Percentiles rank a stretch among this genome's conserved stretches.
Conservation (phyloP, 2,888 invertebrate genomes). For the Pandemis corylana region DNA sequence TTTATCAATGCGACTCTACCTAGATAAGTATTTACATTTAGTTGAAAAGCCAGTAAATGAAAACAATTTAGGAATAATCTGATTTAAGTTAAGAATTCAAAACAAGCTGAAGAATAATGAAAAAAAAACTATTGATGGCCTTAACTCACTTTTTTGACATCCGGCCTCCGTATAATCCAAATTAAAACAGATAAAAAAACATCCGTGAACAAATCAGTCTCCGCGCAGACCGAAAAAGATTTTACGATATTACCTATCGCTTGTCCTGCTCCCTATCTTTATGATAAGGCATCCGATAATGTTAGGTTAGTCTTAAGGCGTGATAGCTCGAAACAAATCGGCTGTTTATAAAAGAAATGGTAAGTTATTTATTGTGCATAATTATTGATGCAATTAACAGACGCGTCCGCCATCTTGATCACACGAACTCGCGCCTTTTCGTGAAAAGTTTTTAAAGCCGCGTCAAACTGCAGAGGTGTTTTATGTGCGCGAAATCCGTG, state of each 20-base stretch:
- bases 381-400: slow-evolving; percentile 29
- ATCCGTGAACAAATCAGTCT: slow-evolving; percentile 19
- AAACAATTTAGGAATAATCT: background rate
- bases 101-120: background rate
- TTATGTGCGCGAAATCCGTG: slow-evolving; percentile 12
- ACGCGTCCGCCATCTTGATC: slow-evolving; percentile 22
- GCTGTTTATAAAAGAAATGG: slow-evolving; percentile 68
- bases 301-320: slow-evolving; percentile 37
- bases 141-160: slow-evolving; percentile 2
- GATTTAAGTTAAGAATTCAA: background rate
- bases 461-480: slow-evolving; percentile 5
- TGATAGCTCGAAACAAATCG: slow-evolving; percentile 61
- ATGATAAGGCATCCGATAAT: slow-evolving; percentile 50
- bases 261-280: slow-evolving; percentile 31
- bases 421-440: background rate
- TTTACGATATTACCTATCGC: slow-evolving; percentile 21
- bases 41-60: background rate
- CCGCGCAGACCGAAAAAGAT: slow-evolving; percentile 15
- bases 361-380: slow-evolving; percentile 58
- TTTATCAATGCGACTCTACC: background rate
- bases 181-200: slow-evolving; percentile 29
- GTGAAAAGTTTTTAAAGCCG: background rate
- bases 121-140: background rate
- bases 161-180: background rate
- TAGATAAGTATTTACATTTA: background rate